Conservation (phyloP, 1,140 invertebrate genomes). For the Drosophila serrata region DNA sequence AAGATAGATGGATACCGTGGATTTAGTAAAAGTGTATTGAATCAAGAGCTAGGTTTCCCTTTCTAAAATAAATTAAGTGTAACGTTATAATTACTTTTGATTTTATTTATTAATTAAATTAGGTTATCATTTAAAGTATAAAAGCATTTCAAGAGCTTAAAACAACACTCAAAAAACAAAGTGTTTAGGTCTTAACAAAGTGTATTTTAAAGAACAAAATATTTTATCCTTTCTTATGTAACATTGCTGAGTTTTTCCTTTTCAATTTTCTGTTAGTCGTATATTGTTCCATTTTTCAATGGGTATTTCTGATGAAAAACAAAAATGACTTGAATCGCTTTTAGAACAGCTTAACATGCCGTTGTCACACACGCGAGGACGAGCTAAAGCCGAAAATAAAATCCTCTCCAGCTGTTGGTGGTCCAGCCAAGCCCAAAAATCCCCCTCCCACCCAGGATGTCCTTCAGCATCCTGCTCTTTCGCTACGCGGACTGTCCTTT, state of each 20-base stretch:
- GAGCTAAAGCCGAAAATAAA: conserved; percentile 59
- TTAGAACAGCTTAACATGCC: conserved; percentile 79
- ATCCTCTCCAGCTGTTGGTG: conserved; percentile 47
- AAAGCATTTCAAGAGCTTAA: not conserved
- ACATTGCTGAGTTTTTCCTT: not conserved
- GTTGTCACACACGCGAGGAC: conserved; percentile 64
- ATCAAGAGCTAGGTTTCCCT: not conserved
- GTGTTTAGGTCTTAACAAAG: no score
- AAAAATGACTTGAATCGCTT: conserved; percentile 70
- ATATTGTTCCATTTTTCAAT: not conserved
- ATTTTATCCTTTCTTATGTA: not conserved
- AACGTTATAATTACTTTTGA: no score
- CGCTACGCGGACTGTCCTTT: conserved; percentile 6
- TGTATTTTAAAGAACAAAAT: not conserved
- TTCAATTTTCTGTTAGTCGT: not conserved
- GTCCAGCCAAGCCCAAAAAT: not conserved
- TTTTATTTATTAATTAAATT: no score
- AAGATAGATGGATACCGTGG: conserved; percentile 10
- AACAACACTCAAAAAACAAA: not conserved
- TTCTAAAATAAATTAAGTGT: not conserved
- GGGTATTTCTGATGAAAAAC: conserved; percentile 14
- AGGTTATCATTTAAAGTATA: not conserved
- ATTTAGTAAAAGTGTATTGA: not conserved
- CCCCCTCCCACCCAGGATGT: no score
- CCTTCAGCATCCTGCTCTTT: conserved; percentile 10